These are phyloP conservation scores for Pseudolaguvia tuberculata DNA, from an alignment of 2,113 vertebrate species.

Conservation along the genomic window DNA sequence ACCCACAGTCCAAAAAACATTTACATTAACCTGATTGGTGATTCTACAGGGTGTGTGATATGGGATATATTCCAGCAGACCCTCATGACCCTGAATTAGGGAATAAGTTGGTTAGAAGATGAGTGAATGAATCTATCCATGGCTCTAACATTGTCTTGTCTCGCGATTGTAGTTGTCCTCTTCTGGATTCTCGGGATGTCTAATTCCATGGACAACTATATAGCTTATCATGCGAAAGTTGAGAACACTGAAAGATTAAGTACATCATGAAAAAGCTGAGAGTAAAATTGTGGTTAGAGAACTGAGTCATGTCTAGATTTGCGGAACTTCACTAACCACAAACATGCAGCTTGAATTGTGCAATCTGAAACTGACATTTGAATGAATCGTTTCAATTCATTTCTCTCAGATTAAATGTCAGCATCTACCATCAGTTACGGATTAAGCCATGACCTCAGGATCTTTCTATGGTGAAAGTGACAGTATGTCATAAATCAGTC, in stretches of 20 bases:
- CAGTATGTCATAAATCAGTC: not conserved
- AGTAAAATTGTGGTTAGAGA: constrained; percentile 24
- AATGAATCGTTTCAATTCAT: not conserved
- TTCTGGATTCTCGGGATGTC: constrained; percentile 10
- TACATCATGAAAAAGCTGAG: not conserved
- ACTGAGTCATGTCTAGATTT: constrained; percentile 11
- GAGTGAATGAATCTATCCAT: too few species aligned
- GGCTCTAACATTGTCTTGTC: not conserved
- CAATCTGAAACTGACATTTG: constrained; percentile 20
- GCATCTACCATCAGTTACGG: constrained; percentile 2
- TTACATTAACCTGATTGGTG: too few species aligned
- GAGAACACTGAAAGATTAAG: not conserved
- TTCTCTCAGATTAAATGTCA: not conserved
- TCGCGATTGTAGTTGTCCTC: constrained; percentile 18
- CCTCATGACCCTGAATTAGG: too few species aligned
- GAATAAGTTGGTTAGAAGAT: too few species aligned
- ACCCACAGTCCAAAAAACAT: too few species aligned
- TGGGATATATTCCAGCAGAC: too few species aligned
- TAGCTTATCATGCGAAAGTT: not conserved
- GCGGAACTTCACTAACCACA: constrained; percentile 11
- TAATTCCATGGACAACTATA: not conserved
- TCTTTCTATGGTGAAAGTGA: not conserved
- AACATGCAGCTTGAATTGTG: not conserved
- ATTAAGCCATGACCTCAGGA: constrained; percentile 4
- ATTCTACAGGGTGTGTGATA: too few species aligned